Evolutionary conservation across 2,797 vertebrate genomes (phyloP).

Genomic region (Poecile montanus): DNA sequence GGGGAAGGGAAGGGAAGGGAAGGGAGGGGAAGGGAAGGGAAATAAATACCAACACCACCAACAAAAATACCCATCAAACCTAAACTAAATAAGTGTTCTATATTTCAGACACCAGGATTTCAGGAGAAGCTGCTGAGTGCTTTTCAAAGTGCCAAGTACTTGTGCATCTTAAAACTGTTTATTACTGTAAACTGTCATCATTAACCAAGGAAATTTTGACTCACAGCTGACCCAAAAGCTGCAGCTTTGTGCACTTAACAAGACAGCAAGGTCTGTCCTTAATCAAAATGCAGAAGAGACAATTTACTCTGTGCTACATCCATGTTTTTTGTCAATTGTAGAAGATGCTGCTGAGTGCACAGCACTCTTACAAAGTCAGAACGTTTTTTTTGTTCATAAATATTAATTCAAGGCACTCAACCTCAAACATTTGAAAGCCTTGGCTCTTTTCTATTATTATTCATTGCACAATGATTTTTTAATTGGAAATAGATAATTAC

Average conservation of each 20-base stretch:
- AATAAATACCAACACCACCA: neutral
- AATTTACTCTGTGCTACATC: neutral
- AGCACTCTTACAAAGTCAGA: neutral
- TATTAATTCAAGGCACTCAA: conserved; percentile 32
- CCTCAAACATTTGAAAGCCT: neutral
- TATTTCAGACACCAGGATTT: neutral
- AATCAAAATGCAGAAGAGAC: neutral
- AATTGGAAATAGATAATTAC: conserved; percentile 27
- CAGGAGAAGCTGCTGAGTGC: neutral
- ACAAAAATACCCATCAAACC: neutral
- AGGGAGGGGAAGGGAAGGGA: too few species aligned
- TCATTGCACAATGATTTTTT: conserved; percentile 8
- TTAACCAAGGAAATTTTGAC: neutral
- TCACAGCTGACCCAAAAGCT: neutral
- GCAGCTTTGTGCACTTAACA: neutral
- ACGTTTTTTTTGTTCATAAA: neutral
- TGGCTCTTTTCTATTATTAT: neutral
- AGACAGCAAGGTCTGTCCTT: neutral
- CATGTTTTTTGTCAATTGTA: neutral
- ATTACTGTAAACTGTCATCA: neutral
- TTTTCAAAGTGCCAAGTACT: neutral
- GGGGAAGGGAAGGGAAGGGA: too few species aligned
- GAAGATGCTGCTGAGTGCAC: neutral
- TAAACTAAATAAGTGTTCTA: neutral
- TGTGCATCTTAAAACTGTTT: neutral